phyloP scores from a whole-genome alignment of 2,888 invertebrate species.

The Volucella inflata region DNA sequence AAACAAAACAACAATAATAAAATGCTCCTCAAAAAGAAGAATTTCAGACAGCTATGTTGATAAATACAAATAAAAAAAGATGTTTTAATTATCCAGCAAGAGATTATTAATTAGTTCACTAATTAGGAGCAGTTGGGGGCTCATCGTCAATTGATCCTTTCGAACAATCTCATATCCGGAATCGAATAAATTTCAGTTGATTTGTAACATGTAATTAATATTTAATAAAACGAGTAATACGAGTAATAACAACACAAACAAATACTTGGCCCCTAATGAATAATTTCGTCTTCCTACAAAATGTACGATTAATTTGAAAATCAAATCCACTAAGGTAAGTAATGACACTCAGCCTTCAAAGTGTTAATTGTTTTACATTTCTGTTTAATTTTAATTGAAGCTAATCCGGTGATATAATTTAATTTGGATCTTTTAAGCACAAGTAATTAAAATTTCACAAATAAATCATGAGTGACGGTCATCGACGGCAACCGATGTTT shows the following conservation, averaged over 20 bases:
- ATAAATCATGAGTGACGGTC: background rate
- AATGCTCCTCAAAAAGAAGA: background rate
- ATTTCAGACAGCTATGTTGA: conserved; percentile 18
- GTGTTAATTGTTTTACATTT: conserved; percentile 17
- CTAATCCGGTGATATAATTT: conserved; percentile 18
- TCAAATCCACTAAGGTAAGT: background rate
- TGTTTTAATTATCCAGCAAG: conserved; percentile 10
- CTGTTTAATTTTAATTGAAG: background rate
- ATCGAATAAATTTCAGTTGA: background rate
- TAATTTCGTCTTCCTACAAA: background rate
- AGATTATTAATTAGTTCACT: conserved; percentile 13
- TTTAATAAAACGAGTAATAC: too few relatives aligned
- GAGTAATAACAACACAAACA: too few relatives aligned
- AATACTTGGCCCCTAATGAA: conserved; percentile 3
- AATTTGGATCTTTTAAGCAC: conserved; percentile 2
- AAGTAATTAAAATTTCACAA: conserved; percentile 10
- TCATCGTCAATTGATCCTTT: conserved; percentile 7
- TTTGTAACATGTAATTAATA: conserved; percentile 10
- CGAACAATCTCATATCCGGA: conserved; percentile 17
- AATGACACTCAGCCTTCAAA: background rate
- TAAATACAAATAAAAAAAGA: conserved; percentile 14
- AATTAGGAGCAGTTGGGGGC: conserved; percentile 21
- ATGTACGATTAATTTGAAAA: conserved; percentile 9
- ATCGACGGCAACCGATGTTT: background rate
- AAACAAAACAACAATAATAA: too few relatives aligned